Percentiles rank a stretch among this genome's conserved stretches.
These are phyloP conservation scores for Colossoma macropomum DNA, from an alignment of 2,113 vertebrate species.

Conservation along the genomic window DNA sequence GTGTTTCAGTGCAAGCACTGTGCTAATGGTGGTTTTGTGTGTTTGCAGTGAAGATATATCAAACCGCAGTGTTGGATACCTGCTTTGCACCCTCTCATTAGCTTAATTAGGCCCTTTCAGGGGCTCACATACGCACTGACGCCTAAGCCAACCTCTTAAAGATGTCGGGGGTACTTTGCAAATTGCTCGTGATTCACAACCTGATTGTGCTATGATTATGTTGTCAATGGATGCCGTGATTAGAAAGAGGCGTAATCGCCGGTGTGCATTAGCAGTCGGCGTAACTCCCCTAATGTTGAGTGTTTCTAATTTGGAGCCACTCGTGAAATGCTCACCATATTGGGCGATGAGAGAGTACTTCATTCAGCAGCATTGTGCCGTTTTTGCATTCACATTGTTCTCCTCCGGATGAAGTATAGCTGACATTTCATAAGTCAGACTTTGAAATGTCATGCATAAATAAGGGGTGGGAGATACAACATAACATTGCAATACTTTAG, in stretches of 20 bases:
- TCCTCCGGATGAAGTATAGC: background rate
- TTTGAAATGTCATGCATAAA: background rate
- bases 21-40: slow-evolving; percentile 46
- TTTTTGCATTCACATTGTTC: slow-evolving; percentile 3
- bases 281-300: slow-evolving; percentile 49
- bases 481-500: background rate
- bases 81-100: slow-evolving; percentile 66
- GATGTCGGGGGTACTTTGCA: slow-evolving; percentile 69
- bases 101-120: slow-evolving; percentile 74
- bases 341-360: slow-evolving; percentile 9
- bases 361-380: background rate
- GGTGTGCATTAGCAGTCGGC: slow-evolving; percentile 73
- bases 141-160: slow-evolving; percentile 69
- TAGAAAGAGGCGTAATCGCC: slow-evolving; percentile 73
- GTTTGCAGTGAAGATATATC: slow-evolving; percentile 55
- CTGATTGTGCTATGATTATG: slow-evolving; percentile 80
- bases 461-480: background rate
- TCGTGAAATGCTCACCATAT: slow-evolving; percentile 11
- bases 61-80: slow-evolving; percentile 54
- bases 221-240: slow-evolving; percentile 80
- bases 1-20: slow-evolving; percentile 46
- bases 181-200: slow-evolving; percentile 76
- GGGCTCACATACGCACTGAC: slow-evolving; percentile 66
- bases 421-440: background rate
- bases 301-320: slow-evolving; percentile 38